Evolutionary conservation across 2,113 vertebrate genomes (phyloP).

Genomic region (Tor tambroides): DNA sequence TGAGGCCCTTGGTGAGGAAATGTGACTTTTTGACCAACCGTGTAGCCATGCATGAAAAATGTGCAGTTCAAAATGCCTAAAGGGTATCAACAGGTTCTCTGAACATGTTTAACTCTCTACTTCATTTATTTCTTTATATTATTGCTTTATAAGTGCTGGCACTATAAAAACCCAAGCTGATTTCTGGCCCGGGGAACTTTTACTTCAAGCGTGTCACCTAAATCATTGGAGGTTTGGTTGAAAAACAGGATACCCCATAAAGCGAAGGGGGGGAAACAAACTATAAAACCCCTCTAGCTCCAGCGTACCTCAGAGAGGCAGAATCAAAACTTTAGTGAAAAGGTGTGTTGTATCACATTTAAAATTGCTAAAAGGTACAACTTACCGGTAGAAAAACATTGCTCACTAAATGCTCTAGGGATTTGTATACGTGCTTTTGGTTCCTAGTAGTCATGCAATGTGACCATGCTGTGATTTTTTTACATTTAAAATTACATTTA

Average conservation of each 20-base stretch:
- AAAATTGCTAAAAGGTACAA: not conserved
- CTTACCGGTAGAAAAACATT: not conserved
- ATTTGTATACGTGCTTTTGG: not conserved
- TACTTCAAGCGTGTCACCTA: slow-evolving; percentile 29
- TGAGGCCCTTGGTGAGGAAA: slow-evolving; percentile 21
- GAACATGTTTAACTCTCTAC: not conserved
- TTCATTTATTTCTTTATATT: slow-evolving; percentile 6
- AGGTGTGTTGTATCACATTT: slow-evolving; percentile 20
- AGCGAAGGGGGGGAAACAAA: not conserved
- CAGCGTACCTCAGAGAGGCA: not conserved
- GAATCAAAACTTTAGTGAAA: slow-evolving; percentile 13
- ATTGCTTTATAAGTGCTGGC: slow-evolving; percentile 25
- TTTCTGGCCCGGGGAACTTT: slow-evolving; percentile 16
- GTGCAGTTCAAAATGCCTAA: slow-evolving; percentile 15
- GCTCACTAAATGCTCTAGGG: not conserved
- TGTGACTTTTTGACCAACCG: slow-evolving; percentile 19
- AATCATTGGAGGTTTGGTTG: slow-evolving; percentile 24
- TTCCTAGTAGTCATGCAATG: not conserved
- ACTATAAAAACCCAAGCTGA: slow-evolving; percentile 19
- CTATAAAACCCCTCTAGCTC: not conserved
- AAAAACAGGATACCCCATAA: slow-evolving; percentile 28
- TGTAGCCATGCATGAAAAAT: not conserved
- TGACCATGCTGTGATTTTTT: not conserved
- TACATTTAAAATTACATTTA: not conserved
- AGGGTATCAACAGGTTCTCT: slow-evolving; percentile 17